Base-by-base conservation (phyloP, 2,888 invertebrate species). In the Palloptera scutellata region DNA sequence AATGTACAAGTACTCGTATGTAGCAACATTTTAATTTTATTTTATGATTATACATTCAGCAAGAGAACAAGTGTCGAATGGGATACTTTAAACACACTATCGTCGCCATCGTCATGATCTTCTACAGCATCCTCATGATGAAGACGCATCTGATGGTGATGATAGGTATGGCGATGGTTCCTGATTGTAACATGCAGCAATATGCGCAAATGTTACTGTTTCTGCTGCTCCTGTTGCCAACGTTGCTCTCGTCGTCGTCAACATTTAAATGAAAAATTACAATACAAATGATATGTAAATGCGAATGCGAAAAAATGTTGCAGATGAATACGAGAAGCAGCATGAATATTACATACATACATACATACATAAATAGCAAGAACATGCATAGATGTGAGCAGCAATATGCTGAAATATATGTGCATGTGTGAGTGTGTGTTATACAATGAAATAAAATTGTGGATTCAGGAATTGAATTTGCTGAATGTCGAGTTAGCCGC, bases 211-310 rank as follows among this genome's bases (percentile, higher is more conserved):
- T 60, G 9, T n/a, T 64, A 9, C 17, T 71, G 43, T 17, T 62
- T 59, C 61, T 64, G 61, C 53, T 65, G 64, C 62, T 70, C 62
- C 42, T 66, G 74, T 52, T 63, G 55, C 70, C 70, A 65, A 59
- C 60, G 62, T 30, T 67, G 43, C 41, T 51, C 51, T 63, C 61
- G 64, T 30, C 30, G 30, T 30, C 30, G 51, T 51, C 48, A 51
- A 60, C 64, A 65, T 64, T 70, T 70, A 67, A 65, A 67, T 67
- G 64, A 52, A 60, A 65, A 66, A 68, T 64, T 57, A 58, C 61
- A 51, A 59, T 66, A 61, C 61, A 61, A 71, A 51, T 52, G 61
- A 66, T 66, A 69, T 61, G 63, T 53, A 64, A 68, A 65, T 63
- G 63, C 40, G 53, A 43, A 54, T 43, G 66, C 60, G 20, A 30